Evolutionary conservation across 2,797 vertebrate species (phyloP).

Genomic region (Microhierax caerulescens): DNA sequence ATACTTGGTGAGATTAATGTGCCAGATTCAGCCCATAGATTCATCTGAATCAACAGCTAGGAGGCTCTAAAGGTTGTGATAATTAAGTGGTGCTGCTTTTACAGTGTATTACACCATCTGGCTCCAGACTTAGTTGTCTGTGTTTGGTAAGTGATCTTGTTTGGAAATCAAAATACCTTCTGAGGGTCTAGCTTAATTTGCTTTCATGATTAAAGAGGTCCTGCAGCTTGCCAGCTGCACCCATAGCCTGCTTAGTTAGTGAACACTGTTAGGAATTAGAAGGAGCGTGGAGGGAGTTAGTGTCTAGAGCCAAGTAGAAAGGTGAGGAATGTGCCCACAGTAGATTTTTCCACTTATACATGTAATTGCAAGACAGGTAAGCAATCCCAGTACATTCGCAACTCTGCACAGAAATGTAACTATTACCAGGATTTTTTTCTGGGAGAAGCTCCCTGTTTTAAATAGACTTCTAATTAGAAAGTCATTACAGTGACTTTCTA

Average conservation of each 20-base stretch:
- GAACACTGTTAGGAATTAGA: neutral
- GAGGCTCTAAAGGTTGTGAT: neutral
- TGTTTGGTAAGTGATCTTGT: constrained; percentile 34
- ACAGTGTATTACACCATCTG: constrained; percentile 34
- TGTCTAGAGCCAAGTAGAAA: neutral
- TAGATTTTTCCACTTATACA: neutral
- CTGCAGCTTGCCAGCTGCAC: neutral
- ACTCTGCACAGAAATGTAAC: neutral
- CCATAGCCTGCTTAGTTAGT: neutral
- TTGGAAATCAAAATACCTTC: constrained; percentile 19
- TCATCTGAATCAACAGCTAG: neutral
- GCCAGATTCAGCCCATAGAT: neutral
- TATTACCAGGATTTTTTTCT: neutral
- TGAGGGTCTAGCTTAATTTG: neutral
- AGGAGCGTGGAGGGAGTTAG: neutral
- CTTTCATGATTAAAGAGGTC: neutral
- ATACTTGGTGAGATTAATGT: constrained; percentile 17
- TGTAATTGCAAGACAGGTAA: neutral
- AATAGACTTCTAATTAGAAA: too few species aligned
- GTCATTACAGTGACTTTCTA: neutral
- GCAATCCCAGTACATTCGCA: neutral
- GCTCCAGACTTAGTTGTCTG: constrained; percentile 26
- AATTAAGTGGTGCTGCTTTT: constrained; percentile 40
- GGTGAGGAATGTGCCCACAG: neutral
- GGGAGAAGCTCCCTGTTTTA: neutral